Evolutionary conservation across 1,140 invertebrate genomes (phyloP).

Genomic region (Drosophila ercepeae): DNA sequence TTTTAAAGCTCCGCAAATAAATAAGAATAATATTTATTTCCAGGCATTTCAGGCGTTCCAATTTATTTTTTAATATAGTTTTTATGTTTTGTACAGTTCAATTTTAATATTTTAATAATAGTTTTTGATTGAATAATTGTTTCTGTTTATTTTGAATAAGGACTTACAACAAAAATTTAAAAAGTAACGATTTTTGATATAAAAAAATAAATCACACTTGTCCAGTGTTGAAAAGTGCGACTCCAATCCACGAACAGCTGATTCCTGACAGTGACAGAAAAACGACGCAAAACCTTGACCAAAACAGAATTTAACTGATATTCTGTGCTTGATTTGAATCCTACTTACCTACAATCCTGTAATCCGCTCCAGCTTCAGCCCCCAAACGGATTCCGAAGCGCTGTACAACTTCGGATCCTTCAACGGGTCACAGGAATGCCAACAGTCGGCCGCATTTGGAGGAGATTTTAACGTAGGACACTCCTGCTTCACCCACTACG

Average conservation of each 20-base stretch:
- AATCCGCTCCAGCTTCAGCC: conserved; percentile 9
- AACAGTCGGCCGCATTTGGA: conserved; percentile 13
- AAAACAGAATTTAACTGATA: conserved; percentile 19
- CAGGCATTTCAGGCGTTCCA: too few relatives aligned
- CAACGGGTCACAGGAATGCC: conserved; percentile 17
- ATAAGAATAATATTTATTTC: too few relatives aligned
- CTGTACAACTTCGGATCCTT: neutral
- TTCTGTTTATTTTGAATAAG: too few relatives aligned
- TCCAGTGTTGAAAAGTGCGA: conserved; percentile 30
- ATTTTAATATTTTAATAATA: too few relatives aligned
- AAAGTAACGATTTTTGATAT: neutral
- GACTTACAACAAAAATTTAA: neutral
- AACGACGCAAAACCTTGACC: conserved; percentile 26
- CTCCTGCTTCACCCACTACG: conserved; percentile 40
- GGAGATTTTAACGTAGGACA: conserved; percentile 26
- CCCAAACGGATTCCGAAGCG: neutral
- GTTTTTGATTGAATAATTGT: too few relatives aligned
- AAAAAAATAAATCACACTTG: neutral
- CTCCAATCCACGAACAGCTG: conserved; percentile 27
- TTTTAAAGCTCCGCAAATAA: too few relatives aligned
- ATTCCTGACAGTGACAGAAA: conserved; percentile 17
- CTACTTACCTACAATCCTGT: conserved; percentile 5
- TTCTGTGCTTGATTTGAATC: conserved; percentile 6
- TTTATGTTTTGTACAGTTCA: too few relatives aligned
- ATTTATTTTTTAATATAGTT: too few relatives aligned